Conservation (phyloP, 2,797 vertebrate species). For the Pseudochaenichthys georgianus region DNA sequence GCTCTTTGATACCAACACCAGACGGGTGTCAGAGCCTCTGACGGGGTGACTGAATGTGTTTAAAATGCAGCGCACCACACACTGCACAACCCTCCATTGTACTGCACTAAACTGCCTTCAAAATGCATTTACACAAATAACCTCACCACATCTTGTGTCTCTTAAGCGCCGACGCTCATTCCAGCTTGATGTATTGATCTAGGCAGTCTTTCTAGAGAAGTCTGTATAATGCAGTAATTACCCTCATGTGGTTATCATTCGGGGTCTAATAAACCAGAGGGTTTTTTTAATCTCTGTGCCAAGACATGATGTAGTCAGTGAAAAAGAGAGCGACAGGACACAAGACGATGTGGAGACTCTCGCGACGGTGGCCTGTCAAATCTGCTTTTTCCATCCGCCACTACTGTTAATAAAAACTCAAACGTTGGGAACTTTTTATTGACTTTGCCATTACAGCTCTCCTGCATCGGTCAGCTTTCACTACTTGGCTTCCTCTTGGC, state of each 20-base stretch:
- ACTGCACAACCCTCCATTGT: slow-evolving; percentile 22
- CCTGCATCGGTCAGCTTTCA: slow-evolving; percentile 32
- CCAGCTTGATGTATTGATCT: slow-evolving; percentile 60
- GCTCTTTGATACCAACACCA: slow-evolving; percentile 23
- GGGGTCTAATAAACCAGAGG: slow-evolving; percentile 31
- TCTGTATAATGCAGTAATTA: slow-evolving; percentile 50
- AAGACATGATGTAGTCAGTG: slow-evolving; percentile 57
- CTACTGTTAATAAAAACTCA: slow-evolving; percentile 55
- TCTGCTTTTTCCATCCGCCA: slow-evolving; percentile 50
- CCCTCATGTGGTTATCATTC: slow-evolving; percentile 65
- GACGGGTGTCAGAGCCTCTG: slow-evolving; percentile 32
- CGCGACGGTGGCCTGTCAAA: slow-evolving; percentile 49
- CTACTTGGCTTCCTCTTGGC: slow-evolving; percentile 10
- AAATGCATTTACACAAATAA: slow-evolving; percentile 55
- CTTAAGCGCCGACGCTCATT: slow-evolving; percentile 42
- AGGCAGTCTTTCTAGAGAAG: slow-evolving; percentile 35
- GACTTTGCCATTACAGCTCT: slow-evolving; percentile 45
- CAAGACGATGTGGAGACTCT: slow-evolving; percentile 59
- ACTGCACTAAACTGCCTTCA: slow-evolving; percentile 33
- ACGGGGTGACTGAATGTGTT: slow-evolving; percentile 33
- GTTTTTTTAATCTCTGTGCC: slow-evolving; percentile 50
- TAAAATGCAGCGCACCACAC: slow-evolving; percentile 36
- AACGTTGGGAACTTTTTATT: slow-evolving; percentile 47
- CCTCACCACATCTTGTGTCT: slow-evolving; percentile 47
- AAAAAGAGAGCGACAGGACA: slow-evolving; percentile 36